A percentile compares a stretch with the other conserved stretches of the same genome.
Conservation (phyloP, 2,113 vertebrate species). For the Dipodomys merriami region DNA sequence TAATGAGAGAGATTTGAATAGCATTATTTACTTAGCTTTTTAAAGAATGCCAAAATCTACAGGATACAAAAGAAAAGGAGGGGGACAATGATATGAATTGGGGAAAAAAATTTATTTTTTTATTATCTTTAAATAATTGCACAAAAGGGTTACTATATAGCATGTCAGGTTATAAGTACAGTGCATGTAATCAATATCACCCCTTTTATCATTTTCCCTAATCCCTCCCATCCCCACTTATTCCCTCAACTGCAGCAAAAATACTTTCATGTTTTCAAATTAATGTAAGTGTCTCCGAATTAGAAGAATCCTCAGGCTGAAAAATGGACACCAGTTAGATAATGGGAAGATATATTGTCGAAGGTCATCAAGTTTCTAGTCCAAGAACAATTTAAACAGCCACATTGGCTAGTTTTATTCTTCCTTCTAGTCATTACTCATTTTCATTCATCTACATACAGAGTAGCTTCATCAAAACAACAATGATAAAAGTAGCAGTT, state of each 20-base stretch:
- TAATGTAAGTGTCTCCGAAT: not conserved
- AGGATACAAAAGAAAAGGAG: conserved; percentile 10
- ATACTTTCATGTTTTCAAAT: not conserved
- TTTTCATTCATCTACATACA: not conserved
- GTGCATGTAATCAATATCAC: too few species aligned
- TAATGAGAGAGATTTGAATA: conserved; percentile 55
- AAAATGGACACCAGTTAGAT: not conserved
- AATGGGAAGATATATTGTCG: not conserved
- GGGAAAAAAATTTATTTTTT: not conserved
- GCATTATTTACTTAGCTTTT: conserved; percentile 67
- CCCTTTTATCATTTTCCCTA: too few species aligned
- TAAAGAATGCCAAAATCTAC: conserved; percentile 53
- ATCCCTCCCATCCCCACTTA: too few species aligned
- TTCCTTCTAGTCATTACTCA: too few species aligned
- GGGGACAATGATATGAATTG: not conserved
- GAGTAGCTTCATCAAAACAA: not conserved
- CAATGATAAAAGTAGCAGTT: not conserved
- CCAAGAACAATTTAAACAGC: not conserved
- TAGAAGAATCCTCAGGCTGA: not conserved
- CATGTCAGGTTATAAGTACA: too few species aligned
- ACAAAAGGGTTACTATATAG: too few species aligned
- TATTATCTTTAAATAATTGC: too few species aligned
- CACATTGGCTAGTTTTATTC: not conserved
- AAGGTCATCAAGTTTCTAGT: not conserved
- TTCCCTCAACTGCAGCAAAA: too few species aligned